These are phyloP conservation scores for Peromyscus aztecus DNA, from an alignment of 2,797 vertebrate genomes.

Conservation along the genomic window DNA sequence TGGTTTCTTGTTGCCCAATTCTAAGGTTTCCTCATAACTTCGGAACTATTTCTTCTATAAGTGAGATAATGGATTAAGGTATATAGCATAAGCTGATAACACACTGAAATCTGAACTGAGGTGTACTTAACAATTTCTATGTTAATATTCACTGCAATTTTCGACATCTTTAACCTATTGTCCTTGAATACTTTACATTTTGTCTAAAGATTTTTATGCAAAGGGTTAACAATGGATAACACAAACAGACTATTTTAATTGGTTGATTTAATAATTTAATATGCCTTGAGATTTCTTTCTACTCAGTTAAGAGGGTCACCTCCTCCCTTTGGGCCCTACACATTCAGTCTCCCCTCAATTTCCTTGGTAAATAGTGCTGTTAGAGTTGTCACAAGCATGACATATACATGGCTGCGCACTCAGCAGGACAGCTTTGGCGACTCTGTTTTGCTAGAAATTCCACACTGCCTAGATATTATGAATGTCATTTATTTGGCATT, in stretches of 20 bases:
- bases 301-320: not conserved
- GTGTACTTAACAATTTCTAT: not conserved
- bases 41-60: not conserved
- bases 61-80: not conserved
- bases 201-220: not conserved
- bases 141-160: not conserved
- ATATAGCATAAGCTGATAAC: not conserved
- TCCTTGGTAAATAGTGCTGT: not conserved
- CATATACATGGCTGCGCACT: not conserved
- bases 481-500: not conserved
- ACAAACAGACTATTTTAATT: not conserved
- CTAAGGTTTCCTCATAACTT: not conserved
- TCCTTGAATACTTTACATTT: slow-evolving; percentile 19
- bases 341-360: not conserved
- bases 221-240: not conserved
- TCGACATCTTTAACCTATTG: not conserved
- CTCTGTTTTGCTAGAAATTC: not conserved
- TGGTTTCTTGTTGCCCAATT: not conserved
- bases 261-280: slow-evolving; percentile 18
- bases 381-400: not conserved
- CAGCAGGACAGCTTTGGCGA: not conserved
- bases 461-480: not conserved
- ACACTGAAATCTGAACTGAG: not conserved
- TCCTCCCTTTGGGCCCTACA: not conserved
- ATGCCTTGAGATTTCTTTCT: not conserved